Base-by-base conservation (phyloP, 2,113 vertebrate species). In the Hippocampus abdominalis region DNA sequence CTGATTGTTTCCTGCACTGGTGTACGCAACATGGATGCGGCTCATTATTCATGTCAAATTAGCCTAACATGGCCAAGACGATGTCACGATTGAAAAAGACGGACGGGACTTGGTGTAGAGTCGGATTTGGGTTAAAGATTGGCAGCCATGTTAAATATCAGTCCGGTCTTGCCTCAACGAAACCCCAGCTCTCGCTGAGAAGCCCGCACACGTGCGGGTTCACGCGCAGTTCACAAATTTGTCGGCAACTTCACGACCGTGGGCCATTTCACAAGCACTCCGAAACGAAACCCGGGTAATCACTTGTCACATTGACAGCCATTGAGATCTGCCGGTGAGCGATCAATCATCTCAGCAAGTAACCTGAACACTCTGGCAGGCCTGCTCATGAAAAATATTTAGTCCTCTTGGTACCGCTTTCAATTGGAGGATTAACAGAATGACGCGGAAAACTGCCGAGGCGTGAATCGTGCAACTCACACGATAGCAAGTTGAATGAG, bases 241-340 rank as follows among this genome's bases (percentile, higher is more conserved):
- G 73, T 75, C 71, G 48, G 2, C 79, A 78, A 79, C 57, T 67
- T 8, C 57, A 69, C 68, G 69, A 78, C 79, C 70, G 69, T 20
- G 70, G 72, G 77, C 81, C 10, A 69, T 84, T 84, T 81, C 67
- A 66, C 80, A 81, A 84, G 73, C 78, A 71, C 59, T 60, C 25
- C 56, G 70, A 80, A 71, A 77, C 63, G 68, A 82, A 87, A 84
- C 64, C 75, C 83, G 80, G 32, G 77, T 74, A 85, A 89, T 82
- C 73, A 63, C 70, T 78, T 49, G 75, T 78, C 29, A 75, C 64
- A 87, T 81, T 83, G 76, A 75, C 79, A 64, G 68, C 68, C 65
- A 66, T 88, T 48, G 63, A 90, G 87, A 91, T 87, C 82, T 82
- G 72, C 72, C 68, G 67, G 68, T 77, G 74, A 84, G 71, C 71